Evolutionary conservation across 2,113 vertebrate genomes (phyloP).

Genomic region (Neodontobutis hainanensis): DNA sequence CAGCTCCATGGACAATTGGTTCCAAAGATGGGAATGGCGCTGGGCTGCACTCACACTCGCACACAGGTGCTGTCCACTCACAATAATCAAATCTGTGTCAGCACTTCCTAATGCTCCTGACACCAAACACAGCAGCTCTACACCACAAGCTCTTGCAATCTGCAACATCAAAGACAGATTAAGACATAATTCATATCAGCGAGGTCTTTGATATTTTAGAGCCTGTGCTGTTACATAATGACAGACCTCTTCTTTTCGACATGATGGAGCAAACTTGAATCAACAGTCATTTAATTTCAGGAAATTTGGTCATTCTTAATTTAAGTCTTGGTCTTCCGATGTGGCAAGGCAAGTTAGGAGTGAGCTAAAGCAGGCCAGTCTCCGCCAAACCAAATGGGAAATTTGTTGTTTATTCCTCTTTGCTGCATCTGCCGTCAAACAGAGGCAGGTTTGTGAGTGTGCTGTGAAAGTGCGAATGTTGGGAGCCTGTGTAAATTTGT

Average conservation of each 20-base stretch:
- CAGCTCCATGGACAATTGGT: slow-evolving; percentile 19
- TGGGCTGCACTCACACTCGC: neutral
- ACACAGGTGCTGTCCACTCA: slow-evolving; percentile 50
- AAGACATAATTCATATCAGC: slow-evolving; percentile 36
- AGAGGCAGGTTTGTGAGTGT: slow-evolving; percentile 50
- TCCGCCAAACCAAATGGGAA: slow-evolving; percentile 85
- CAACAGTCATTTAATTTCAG: slow-evolving; percentile 69
- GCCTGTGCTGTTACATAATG: slow-evolving; percentile 3
- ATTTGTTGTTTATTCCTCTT: slow-evolving; percentile 82
- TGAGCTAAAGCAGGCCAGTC: slow-evolving; percentile 87
- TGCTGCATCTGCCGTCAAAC: slow-evolving; percentile 67
- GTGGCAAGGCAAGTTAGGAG: slow-evolving; percentile 88
- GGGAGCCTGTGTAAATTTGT: slow-evolving; percentile 34
- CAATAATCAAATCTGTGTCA: slow-evolving; percentile 60
- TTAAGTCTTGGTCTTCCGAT: slow-evolving; percentile 83
- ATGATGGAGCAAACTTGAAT: slow-evolving; percentile 57
- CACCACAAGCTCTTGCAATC: no score
- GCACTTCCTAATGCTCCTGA: slow-evolving; percentile 51
- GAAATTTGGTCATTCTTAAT: slow-evolving; percentile 70
- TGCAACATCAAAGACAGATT: slow-evolving; percentile 50
- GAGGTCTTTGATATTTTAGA: slow-evolving; percentile 28
- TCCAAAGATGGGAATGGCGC: slow-evolving; percentile 29
- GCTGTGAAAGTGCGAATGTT: slow-evolving; percentile 14
- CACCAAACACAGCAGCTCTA: slow-evolving; percentile 54
- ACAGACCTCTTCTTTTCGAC: slow-evolving; percentile 14